These are phyloP conservation scores for Cheilosia vernalis DNA, from an alignment of 2,888 invertebrate genomes.

Conservation along the genomic window DNA sequence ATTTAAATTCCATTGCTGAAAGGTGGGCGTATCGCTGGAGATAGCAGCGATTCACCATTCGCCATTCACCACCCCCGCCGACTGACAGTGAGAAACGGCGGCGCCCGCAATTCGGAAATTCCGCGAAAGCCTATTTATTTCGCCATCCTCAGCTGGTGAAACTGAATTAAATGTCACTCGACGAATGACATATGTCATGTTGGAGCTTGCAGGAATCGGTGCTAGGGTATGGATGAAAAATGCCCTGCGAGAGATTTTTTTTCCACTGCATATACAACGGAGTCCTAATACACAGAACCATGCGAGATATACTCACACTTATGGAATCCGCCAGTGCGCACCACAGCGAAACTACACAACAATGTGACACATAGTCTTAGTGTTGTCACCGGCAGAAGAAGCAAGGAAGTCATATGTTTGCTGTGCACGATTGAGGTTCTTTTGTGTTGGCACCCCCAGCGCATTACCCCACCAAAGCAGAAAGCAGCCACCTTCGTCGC, in stretches of 20 bases:
- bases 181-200: slow-evolving; percentile 70
- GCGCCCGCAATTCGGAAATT: slow-evolving; percentile 60
- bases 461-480: slow-evolving; percentile 1
- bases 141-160: slow-evolving; percentile 61
- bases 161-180: slow-evolving; percentile 75
- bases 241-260: slow-evolving; percentile 55
- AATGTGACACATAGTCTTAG: slow-evolving; percentile 59
- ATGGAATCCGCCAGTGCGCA: slow-evolving; percentile 6
- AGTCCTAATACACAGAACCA: slow-evolving; percentile 37
- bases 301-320: slow-evolving; percentile 36
- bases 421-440: slow-evolving; percentile 68
- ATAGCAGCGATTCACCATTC: slow-evolving; percentile 43
- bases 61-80: slow-evolving; percentile 1
- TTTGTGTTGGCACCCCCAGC: slow-evolving; percentile 43
- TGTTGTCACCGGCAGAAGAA: slow-evolving; percentile 58
- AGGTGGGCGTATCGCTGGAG: slow-evolving; percentile 54
- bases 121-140: slow-evolving; percentile 70
- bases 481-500: slow-evolving; percentile 11
- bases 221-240: slow-evolving; percentile 44
- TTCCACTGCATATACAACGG: slow-evolving; percentile 32
- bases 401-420: slow-evolving; percentile 64
- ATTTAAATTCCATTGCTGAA: slow-evolving; percentile 72
- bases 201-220: background rate
- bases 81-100: slow-evolving; percentile 68
- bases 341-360: slow-evolving; percentile 41